Evolutionary conservation across 2,113 vertebrate species (phyloP).

Genomic region (Poeciliopsis occidentalis): DNA sequence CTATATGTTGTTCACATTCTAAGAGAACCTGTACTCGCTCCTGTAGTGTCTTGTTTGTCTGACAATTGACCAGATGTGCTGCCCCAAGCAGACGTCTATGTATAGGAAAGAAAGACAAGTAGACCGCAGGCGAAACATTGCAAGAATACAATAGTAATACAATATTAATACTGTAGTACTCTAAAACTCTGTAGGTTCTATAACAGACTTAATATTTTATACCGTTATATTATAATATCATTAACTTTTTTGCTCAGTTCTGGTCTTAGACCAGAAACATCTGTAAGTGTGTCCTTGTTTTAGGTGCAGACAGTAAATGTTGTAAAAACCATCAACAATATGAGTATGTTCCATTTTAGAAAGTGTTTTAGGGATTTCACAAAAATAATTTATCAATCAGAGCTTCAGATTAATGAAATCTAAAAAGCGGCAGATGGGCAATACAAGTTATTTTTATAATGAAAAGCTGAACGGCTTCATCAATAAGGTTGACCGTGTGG

Average conservation of each 20-base stretch:
- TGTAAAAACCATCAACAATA: background rate
- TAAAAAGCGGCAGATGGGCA: slow-evolving; percentile 30
- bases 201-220: too few species aligned
- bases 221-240: background rate
- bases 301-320: background rate
- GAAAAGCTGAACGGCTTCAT: slow-evolving; percentile 76
- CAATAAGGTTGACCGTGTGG: slow-evolving; percentile 71
- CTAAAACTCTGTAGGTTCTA: too few species aligned
- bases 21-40: too few species aligned
- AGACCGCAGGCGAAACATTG: too few species aligned
- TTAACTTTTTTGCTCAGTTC: background rate
- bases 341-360: background rate
- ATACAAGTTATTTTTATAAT: slow-evolving; percentile 44
- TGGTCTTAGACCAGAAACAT: background rate
- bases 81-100: too few species aligned
- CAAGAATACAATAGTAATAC: too few species aligned
- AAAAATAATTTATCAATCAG: background rate
- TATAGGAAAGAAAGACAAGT: too few species aligned
- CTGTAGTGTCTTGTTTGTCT: too few species aligned
- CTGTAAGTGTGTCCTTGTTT: background rate
- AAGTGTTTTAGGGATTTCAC: background rate
- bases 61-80: too few species aligned
- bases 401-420: slow-evolving; percentile 33
- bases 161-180: too few species aligned
- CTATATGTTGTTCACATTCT: too few species aligned